Percentiles rank a stretch among this genome's conserved stretches.
Conservation (phyloP, 1,140 invertebrate genomes). For the Pachypeltis micranthus region DNA sequence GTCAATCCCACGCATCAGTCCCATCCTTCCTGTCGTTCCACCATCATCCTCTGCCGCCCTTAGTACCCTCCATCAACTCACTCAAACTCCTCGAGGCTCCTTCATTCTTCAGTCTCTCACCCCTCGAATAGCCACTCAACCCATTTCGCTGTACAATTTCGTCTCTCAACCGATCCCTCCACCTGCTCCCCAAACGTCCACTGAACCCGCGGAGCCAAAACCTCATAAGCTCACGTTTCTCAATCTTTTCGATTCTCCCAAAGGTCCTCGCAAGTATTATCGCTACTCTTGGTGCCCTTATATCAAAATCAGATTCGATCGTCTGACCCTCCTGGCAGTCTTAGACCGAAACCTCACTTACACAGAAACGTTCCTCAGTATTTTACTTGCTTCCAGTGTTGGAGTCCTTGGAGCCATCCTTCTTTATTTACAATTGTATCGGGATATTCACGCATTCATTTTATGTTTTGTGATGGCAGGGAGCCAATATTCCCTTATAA, state of each 20-base stretch:
- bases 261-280: constrained; percentile 27
- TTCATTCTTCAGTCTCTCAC: constrained; percentile 21
- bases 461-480: constrained; percentile 95
- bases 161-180: neutral
- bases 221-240: constrained; percentile 25
- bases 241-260: constrained; percentile 25
- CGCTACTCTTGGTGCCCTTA: constrained; percentile 46
- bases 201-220: constrained; percentile 20
- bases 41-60: constrained; percentile 18
- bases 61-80: constrained; percentile 19
- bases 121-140: constrained; percentile 15
- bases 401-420: constrained; percentile 73
- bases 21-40: constrained; percentile 19
- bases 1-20: constrained; percentile 32
- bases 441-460: constrained; percentile 83
- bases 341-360: constrained; percentile 84
- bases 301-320: constrained; percentile 77
- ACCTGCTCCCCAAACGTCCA: constrained; percentile 2
- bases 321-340: constrained; percentile 78
- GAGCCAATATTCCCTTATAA: constrained; percentile 93
- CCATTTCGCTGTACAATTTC: constrained; percentile 14
- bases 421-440: constrained; percentile 74
- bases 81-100: constrained; percentile 14
- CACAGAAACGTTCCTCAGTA: constrained; percentile 71
- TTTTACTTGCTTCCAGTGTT: constrained; percentile 74